Evolutionary conservation across 2,113 vertebrate genomes (phyloP).

Genomic region (Gasterosteus nipponicus): DNA sequence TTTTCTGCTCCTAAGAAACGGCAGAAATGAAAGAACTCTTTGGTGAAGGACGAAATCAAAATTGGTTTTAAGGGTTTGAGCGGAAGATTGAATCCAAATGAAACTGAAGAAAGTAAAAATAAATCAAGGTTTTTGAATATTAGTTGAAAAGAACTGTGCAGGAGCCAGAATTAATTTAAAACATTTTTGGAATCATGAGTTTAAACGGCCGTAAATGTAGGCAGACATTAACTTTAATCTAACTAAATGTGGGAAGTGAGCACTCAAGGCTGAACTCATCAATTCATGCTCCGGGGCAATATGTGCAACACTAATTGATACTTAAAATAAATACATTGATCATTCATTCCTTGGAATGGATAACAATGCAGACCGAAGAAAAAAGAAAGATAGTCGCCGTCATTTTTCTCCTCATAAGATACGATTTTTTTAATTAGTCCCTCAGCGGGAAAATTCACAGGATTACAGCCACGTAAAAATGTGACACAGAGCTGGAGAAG

Average conservation of each 20-base stretch:
- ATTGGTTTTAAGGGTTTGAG: constrained; percentile 8
- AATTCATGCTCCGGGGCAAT: not conserved
- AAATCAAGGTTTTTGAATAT: constrained; percentile 1
- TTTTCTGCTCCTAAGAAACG: constrained; percentile 3
- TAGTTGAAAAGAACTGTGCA: not conserved
- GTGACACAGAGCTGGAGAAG: not conserved
- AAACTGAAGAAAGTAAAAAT: not conserved
- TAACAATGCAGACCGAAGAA: not conserved
- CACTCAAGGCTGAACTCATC: not conserved
- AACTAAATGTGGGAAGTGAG: not conserved
- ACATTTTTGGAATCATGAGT: not conserved
- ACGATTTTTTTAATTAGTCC: too few species aligned
- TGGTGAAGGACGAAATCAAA: not conserved
- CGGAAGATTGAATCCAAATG: not conserved
- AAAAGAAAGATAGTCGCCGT: not conserved
- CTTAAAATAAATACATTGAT: not conserved
- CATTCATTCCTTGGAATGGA: not conserved
- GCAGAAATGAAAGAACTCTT: not conserved
- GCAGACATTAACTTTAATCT: not conserved
- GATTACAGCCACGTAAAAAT: not conserved
- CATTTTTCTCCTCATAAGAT: not conserved
- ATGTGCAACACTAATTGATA: not conserved
- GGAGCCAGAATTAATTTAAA: not conserved
- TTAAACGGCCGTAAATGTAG: not conserved
- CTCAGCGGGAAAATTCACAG: too few species aligned